Evolutionary conservation across 2,113 vertebrate genomes (phyloP).

Genomic region (Blennius ocellaris): DNA sequence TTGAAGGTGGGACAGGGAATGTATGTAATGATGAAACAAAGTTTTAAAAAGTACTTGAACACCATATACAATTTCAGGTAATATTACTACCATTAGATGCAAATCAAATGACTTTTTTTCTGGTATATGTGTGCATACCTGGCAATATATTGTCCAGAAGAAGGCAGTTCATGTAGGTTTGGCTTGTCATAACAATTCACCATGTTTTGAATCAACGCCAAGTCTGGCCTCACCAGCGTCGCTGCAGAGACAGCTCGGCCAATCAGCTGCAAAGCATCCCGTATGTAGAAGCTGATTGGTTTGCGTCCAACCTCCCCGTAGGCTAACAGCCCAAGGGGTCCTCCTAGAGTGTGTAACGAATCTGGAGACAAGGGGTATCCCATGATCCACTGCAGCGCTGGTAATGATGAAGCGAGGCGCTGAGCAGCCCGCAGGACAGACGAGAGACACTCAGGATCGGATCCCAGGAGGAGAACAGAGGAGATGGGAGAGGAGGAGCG

Average conservation of each 20-base stretch:
- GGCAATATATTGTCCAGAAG: conserved; percentile 84
- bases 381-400: conserved; percentile 91
- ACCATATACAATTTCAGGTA: too few species aligned
- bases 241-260: conserved; percentile 82
- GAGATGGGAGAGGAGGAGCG: conserved; percentile 79
- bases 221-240: conserved; percentile 76
- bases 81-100: too few species aligned
- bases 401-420: conserved; percentile 76
- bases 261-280: conserved; percentile 88
- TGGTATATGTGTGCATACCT: conserved; percentile 66
- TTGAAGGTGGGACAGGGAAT: too few species aligned
- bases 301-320: conserved; percentile 89
- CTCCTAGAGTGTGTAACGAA: conserved; percentile 87
- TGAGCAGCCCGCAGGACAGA: conserved; percentile 82
- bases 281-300: conserved; percentile 87
- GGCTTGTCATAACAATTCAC: conserved; percentile 84
- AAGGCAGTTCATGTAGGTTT: conserved; percentile 69
- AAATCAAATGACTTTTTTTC: too few species aligned
- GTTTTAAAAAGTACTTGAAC: too few species aligned
- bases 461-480: conserved; percentile 88
- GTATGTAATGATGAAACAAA: too few species aligned
- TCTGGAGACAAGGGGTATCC: conserved; percentile 87
- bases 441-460: conserved; percentile 79
- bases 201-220: conserved; percentile 79
- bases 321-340: conserved; percentile 90